Evolutionary conservation across 2,888 invertebrate species (phyloP), one percentile per base, ranked within the genome.

Genomic region (Cantharis flavilabris): DNA sequence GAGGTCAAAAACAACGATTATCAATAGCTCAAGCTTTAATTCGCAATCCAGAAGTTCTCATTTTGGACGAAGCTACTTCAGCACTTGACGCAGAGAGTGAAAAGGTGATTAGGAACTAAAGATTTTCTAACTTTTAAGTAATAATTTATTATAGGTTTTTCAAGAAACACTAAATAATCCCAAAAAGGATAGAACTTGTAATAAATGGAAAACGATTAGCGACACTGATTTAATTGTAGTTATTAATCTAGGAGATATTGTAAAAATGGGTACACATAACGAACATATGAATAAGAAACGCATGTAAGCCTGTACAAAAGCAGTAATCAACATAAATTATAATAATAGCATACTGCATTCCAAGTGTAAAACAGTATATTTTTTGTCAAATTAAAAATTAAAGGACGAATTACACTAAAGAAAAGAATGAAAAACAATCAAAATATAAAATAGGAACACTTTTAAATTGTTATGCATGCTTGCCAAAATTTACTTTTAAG

Each of bases 151-250:
- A 23, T 20, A 65, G 20, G 13, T 96, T 80, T 97, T 97, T 1
- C 97, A 97, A 91, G 94, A 95, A 85, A 96, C 97, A 0, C 88
- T 97, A 74, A 96, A 97, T 86, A 91, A 91, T 75, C 97, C 96
- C 0, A 93, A 94, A 83, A 91, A 92, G 1, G 16, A 16, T 16
- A 16, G 16, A 16, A 16, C 16, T 16, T 16, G 16, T 16, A 16
- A 16, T 16, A 16, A 1, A 16, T 16, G 16, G 16, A 16, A 16
- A 16, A 16, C 97, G 0, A 93, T 96, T 70, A 92, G 95, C 80
- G 95, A 95, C 84, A 95, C 96, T 0, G 95, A 97, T 89, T 84
- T 90, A 73, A 95, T 95, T 83, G 94, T 93, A 86, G 95, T 95
- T 5, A 88, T 95, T 63, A 91, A 92, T 83, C 90, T 91, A 75